Evolutionary conservation across 2,888 invertebrate species (phyloP).

Genomic region (Heliothis peltigera): DNA sequence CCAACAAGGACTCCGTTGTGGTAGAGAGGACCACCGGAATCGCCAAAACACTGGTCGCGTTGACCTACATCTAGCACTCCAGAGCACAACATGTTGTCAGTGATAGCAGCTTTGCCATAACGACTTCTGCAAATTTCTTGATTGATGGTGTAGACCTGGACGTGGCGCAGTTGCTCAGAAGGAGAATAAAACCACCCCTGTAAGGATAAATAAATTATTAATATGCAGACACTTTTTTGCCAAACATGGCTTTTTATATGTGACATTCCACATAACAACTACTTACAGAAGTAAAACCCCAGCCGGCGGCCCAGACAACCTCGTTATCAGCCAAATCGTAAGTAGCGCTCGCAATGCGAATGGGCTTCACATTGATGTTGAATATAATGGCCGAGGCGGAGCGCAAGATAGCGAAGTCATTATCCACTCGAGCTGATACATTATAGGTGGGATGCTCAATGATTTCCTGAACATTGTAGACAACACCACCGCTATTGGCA

Average conservation of each 20-base stretch:
- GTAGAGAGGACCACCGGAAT: slow-evolving; percentile 74
- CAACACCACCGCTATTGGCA: too few species aligned
- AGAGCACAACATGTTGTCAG: too few species aligned
- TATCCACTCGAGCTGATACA: slow-evolving; percentile 50
- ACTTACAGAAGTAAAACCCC: slow-evolving; percentile 74
- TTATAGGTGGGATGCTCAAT: slow-evolving; percentile 74
- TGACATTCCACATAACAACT: slow-evolving; percentile 20
- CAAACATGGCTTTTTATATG: too few species aligned
- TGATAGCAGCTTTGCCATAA: too few species aligned
- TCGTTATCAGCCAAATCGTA: slow-evolving; percentile 69
- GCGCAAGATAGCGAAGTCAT: slow-evolving; percentile 75
- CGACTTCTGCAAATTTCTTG: too few species aligned
- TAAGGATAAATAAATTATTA: slow-evolving; percentile 60
- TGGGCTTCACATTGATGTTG: slow-evolving; percentile 58
- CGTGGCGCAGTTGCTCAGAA: slow-evolving; percentile 71
- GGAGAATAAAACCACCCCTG: slow-evolving; percentile 56
- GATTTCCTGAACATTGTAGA: too few species aligned
- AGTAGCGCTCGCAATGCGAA: slow-evolving; percentile 65
- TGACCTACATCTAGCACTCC: slow-evolving; percentile 71
- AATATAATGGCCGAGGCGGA: slow-evolving; percentile 58
- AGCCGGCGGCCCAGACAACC: too few species aligned
- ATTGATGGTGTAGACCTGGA: too few species aligned
- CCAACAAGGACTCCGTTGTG: slow-evolving; percentile 68
- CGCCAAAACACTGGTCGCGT: slow-evolving; percentile 78
- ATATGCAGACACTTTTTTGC: too few species aligned